These are phyloP conservation scores for Virgularia gustaviana DNA, from an alignment of 92 coral and sea anemone species.

Conservation along the genomic window DNA sequence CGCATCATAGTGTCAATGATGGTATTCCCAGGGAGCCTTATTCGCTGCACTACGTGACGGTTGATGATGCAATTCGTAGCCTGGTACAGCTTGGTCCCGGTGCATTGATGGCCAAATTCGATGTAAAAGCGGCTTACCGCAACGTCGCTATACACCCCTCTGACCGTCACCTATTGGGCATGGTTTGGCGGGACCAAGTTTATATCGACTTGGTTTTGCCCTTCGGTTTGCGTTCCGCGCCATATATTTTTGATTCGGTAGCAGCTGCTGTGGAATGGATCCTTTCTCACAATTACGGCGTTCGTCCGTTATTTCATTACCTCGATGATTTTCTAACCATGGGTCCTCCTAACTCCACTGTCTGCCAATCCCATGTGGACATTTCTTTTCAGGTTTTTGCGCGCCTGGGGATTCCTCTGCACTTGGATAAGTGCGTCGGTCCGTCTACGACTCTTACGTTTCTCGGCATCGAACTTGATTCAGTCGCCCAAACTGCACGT, in stretches of 20 bases:
- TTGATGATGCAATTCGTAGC: no score
- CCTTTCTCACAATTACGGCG: conserved; percentile 11
- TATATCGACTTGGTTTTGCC: no score
- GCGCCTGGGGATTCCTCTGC: conserved; percentile 6
- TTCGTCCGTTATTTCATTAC: conserved; percentile 15
- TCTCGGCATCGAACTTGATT: conserved; percentile 43
- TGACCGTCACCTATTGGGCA: no score
- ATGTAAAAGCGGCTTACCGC: no score
- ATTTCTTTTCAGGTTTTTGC: not conserved
- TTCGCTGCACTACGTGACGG: no score
- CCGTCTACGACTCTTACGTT: conserved; percentile 37
- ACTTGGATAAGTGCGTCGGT: conserved; percentile 34
- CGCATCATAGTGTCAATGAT: no score
- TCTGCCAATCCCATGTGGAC: not conserved
- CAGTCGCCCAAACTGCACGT: conserved; percentile 31
- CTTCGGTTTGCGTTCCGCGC: no score
- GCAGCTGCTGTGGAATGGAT: conserved; percentile 23
- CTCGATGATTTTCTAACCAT: conserved; percentile 32
- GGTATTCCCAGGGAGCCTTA: no score
- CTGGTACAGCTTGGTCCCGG: no score
- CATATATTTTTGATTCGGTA: conserved; percentile 27
- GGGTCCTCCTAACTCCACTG: conserved; percentile 23
- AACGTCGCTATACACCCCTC: no score
- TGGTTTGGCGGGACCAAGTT: no score
- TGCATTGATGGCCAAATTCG: no score